A percentile compares a stretch with the other conserved stretches of the same genome.
phyloP scores from a whole-genome alignment of 2,113 vertebrate genomes.

The Gadus macrocephalus region DNA sequence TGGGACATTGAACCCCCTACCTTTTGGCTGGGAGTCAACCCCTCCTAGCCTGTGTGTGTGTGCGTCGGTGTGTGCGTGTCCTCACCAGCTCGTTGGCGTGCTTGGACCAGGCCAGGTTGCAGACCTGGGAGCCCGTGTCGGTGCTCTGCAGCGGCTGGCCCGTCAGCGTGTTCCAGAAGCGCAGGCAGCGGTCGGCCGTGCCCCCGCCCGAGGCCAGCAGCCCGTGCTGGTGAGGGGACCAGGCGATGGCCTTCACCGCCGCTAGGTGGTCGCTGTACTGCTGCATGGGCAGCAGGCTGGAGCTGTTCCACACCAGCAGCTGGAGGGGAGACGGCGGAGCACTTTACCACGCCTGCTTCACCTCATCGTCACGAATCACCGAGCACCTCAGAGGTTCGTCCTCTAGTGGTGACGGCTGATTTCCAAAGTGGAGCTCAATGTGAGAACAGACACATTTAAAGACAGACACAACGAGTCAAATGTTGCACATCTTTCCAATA shows the following conservation, averaged over 20 bases:
- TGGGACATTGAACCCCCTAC: too few species aligned
- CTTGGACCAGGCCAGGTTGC: conserved; percentile 81
- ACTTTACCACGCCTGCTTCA: too few species aligned
- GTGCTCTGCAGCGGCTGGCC: conserved; percentile 79
- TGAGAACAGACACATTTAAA: too few species aligned
- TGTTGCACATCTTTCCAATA: too few species aligned
- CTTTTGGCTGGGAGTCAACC: too few species aligned
- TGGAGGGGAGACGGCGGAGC: conserved; percentile 16
- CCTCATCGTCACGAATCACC: too few species aligned
- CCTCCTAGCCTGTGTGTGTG: too few species aligned
- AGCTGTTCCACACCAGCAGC: conserved; percentile 79
- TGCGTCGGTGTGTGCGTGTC: too few species aligned
- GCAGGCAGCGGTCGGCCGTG: conserved; percentile 76
- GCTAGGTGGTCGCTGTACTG: conserved; percentile 79
- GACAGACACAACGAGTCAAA: too few species aligned
- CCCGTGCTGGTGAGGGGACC: conserved; percentile 79
- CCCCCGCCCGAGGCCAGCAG: conserved; percentile 77
- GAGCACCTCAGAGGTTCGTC: too few species aligned
- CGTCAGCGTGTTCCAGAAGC: conserved; percentile 80
- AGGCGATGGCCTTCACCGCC: conserved; percentile 77
- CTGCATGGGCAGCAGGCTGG: conserved; percentile 75
- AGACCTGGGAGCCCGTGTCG: conserved; percentile 78
- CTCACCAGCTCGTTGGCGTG: conserved; percentile 80
- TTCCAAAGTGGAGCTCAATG: too few species aligned
- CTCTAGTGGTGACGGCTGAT: too few species aligned